A percentile compares a stretch with the other conserved stretches of the same genome.
phyloP scores from a whole-genome alignment of 2,113 vertebrate genomes.

The Malurus elegans region DNA sequence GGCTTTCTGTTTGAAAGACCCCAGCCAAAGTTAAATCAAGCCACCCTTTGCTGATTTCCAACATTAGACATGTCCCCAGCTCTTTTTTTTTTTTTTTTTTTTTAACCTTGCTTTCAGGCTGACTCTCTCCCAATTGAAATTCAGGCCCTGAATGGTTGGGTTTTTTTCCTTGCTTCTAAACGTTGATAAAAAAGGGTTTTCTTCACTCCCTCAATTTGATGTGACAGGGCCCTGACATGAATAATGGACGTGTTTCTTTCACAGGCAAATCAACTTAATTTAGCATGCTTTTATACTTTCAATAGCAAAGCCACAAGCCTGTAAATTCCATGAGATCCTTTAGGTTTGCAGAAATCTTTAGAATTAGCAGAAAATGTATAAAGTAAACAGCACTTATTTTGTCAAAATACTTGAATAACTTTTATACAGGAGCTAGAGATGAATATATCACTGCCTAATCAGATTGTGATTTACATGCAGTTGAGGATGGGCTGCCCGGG shows the following conservation, averaged over 20 bases:
- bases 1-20: conserved; percentile 74
- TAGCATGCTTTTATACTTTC: conserved; percentile 94
- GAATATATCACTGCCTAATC: conserved; percentile 81
- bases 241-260: conserved; percentile 98
- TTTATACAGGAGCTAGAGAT: conserved; percentile 76
- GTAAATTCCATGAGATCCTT: conserved; percentile 94
- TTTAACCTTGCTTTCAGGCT: conserved; percentile 88
- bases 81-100: conserved; percentile 66
- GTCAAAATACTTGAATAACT: conserved; percentile 82
- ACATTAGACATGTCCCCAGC: conserved; percentile 83
- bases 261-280: conserved; percentile 99
- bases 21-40: conserved; percentile 82
- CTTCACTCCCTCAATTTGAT: conserved; percentile 98
- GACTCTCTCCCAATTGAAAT: conserved; percentile 96
- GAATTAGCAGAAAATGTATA: conserved; percentile 85
- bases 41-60: conserved; percentile 83
- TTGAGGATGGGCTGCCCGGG: conserved; percentile 57
- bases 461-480: conserved; percentile 76
- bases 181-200: conserved; percentile 93
- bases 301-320: conserved; percentile 92
- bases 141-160: conserved; percentile 89
- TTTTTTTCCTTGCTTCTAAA: conserved; percentile 91
- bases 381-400: conserved; percentile 83
- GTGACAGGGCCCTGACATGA: conserved; percentile 99
- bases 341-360: conserved; percentile 87